Evolutionary conservation across 1,140 invertebrate genomes (phyloP).

Genomic region (Brachionus manjavacas): DNA sequence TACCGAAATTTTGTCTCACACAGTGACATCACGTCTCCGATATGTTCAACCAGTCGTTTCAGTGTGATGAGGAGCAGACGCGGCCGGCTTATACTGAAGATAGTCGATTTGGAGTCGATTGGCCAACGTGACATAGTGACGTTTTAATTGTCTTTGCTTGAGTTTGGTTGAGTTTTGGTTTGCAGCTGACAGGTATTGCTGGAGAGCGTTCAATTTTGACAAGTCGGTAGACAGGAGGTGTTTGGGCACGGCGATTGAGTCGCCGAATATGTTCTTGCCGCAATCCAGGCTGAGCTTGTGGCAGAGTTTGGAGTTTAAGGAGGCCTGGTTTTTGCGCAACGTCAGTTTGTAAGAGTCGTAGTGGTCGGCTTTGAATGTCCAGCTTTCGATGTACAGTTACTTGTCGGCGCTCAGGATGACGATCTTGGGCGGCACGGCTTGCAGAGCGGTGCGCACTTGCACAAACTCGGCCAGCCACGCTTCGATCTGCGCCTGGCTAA

Average conservation of each 20-base stretch:
- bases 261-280: conserved; percentile 76
- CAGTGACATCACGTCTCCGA: neutral
- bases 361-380: neutral
- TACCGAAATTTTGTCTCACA: neutral
- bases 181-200: neutral
- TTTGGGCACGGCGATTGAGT: conserved; percentile 65
- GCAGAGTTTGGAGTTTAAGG: conserved; percentile 91
- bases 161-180: neutral
- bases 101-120: neutral
- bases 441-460: neutral
- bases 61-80: neutral
- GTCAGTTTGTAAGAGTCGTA: conserved; percentile 77
- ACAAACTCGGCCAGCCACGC: neutral
- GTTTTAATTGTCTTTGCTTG: conserved; percentile 24
- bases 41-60: neutral
- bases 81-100: neutral
- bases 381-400: neutral
- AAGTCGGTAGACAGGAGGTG: neutral
- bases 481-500: neutral
- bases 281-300: conserved; percentile 96
- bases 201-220: neutral
- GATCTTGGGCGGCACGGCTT: neutral
- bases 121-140: neutral
- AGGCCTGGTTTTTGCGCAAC: conserved; percentile 85
- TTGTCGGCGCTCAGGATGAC: neutral